Evolutionary conservation across 2,797 vertebrate species (phyloP).

Genomic region (Phrynocephalus vlangalii): DNA sequence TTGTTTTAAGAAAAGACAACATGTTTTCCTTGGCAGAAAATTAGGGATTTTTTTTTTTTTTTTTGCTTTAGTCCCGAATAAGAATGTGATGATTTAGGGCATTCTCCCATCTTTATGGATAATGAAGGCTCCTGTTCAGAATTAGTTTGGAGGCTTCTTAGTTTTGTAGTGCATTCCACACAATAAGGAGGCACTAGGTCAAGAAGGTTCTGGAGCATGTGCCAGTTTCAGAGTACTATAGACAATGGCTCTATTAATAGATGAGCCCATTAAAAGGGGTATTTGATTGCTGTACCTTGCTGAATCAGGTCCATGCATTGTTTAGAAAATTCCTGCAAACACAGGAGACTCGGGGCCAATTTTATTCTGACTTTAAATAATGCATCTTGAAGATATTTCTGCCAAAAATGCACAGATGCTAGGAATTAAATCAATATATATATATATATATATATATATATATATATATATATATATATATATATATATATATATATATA

Average conservation of each 20-base stretch:
- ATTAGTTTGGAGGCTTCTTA: slow-evolving; percentile 54
- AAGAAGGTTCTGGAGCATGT: slow-evolving; percentile 19
- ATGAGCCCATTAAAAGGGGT: slow-evolving; percentile 32
- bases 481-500: too few relatives aligned
- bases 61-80: slow-evolving; percentile 68
- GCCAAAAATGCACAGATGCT: slow-evolving; percentile 12
- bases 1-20: slow-evolving; percentile 66
- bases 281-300: slow-evolving; percentile 38
- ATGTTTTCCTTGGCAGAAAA: slow-evolving; percentile 73
- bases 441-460: not conserved
- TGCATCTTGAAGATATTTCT: slow-evolving; percentile 22
- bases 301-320: slow-evolving; percentile 35
- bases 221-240: slow-evolving; percentile 35
- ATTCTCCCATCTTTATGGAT: slow-evolving; percentile 68
- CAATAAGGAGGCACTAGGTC: slow-evolving; percentile 44
- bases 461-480: too few relatives aligned
- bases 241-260: slow-evolving; percentile 32
- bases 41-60: slow-evolving; percentile 55
- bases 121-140: slow-evolving; percentile 43
- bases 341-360: slow-evolving; percentile 29
- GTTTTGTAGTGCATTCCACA: slow-evolving; percentile 50
- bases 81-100: slow-evolving; percentile 78
- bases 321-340: slow-evolving; percentile 38
- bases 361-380: slow-evolving; percentile 31
- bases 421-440: slow-evolving; percentile 45